phyloP scores from a whole-genome alignment of 2,113 vertebrate species.

The Picathartes gymnocephalus region DNA sequence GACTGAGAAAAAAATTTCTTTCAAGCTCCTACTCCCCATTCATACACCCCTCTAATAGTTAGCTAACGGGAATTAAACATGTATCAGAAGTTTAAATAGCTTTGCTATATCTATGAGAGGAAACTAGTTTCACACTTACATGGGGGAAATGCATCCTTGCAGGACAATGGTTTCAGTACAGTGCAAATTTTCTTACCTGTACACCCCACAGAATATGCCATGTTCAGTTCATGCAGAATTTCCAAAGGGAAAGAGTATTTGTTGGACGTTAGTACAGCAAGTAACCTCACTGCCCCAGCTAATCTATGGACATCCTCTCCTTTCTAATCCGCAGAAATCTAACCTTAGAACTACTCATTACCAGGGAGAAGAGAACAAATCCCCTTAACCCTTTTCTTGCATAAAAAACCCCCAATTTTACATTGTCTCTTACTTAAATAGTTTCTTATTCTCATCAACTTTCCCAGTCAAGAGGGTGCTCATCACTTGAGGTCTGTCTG shows the following conservation, averaged over 20 bases:
- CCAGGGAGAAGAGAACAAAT: slow-evolving; percentile 51
- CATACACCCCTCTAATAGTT: background rate
- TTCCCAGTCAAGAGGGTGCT: background rate
- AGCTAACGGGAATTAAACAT: background rate
- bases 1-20: background rate
- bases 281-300: slow-evolving; percentile 61
- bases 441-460: background rate
- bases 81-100: background rate
- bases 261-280: slow-evolving; percentile 28
- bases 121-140: background rate
- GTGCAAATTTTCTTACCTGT: slow-evolving; percentile 64
- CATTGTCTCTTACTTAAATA: background rate
- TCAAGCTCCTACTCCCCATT: background rate
- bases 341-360: slow-evolving; percentile 49
- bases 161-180: background rate
- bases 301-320: slow-evolving; percentile 73
- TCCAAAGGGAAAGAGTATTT: slow-evolving; percentile 1
- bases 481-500: background rate
- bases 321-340: slow-evolving; percentile 69
- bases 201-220: background rate
- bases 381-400: slow-evolving; percentile 54
- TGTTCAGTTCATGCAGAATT: background rate
- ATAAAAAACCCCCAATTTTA: background rate
- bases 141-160: background rate
- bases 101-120: background rate